Evolutionary conservation across 2,888 invertebrate species (phyloP).

Genomic region (Himalopsyche tibetana): DNA sequence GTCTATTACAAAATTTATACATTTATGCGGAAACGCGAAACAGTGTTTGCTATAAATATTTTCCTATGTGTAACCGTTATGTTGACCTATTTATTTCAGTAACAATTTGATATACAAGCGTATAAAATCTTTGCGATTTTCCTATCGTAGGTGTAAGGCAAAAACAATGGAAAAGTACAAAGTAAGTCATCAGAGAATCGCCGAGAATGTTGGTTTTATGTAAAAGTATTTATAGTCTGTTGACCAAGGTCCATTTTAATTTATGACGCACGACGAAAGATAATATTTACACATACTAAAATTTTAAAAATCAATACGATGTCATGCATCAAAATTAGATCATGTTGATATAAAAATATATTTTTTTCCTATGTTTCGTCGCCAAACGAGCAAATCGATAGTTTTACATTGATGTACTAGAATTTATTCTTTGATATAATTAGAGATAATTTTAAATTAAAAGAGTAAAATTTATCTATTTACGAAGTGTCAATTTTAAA

Average conservation of each 20-base stretch:
- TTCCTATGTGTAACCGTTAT: neutral
- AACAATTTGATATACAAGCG: neutral
- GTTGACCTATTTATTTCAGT: constrained; percentile 1
- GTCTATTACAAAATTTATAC: constrained; percentile 14
- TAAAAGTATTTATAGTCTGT: neutral
- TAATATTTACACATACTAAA: neutral
- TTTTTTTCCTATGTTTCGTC: no score
- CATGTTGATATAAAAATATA: no score
- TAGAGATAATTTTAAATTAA: no score
- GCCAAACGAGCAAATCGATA: no score
- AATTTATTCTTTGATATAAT: no score
- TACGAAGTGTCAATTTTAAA: no score
- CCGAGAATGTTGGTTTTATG: no score
- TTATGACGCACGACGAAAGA: neutral
- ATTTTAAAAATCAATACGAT: neutral
- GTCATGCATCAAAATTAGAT: neutral
- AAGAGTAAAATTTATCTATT: no score
- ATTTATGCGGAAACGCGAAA: constrained; percentile 16
- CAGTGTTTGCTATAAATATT: constrained; percentile 11
- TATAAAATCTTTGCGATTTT: neutral
- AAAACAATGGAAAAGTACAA: constrained; percentile 34
- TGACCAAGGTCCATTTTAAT: constrained; percentile 2
- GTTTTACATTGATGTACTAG: no score
- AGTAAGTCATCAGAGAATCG: no score
- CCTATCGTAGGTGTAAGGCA: neutral